Evolutionary conservation across 2,888 invertebrate genomes (phyloP).

Genomic region (Prosopocoilus inquinatus): DNA sequence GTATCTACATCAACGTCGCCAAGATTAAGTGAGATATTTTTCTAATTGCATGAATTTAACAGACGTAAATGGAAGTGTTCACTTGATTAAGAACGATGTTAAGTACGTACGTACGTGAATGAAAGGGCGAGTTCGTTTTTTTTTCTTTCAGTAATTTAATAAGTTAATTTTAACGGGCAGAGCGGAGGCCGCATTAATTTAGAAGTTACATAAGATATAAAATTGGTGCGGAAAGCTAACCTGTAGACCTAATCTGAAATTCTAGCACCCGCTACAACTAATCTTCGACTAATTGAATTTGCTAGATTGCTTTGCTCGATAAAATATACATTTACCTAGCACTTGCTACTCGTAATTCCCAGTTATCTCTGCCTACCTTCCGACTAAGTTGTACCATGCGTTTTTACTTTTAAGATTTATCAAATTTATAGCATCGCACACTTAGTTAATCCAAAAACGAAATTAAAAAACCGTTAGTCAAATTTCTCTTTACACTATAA

Average conservation of each 20-base stretch:
- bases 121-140: neutral
- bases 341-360: slow-evolving; percentile 43
- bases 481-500: too few relatives aligned
- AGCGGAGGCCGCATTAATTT: neutral
- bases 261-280: slow-evolving; percentile 43
- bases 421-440: neutral
- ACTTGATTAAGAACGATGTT: neutral
- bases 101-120: neutral
- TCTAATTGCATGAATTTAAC: slow-evolving; percentile 21
- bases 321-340: slow-evolving; percentile 51
- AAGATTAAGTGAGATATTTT: slow-evolving; percentile 18
- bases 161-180: neutral
- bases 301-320: slow-evolving; percentile 51
- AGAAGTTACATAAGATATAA: slow-evolving; percentile 1
- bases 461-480: too few relatives aligned
- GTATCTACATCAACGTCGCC: slow-evolving; percentile 18
- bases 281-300: slow-evolving; percentile 52
- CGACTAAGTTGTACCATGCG: slow-evolving; percentile 2
- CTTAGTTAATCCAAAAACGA: neutral
- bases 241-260: slow-evolving; percentile 36
- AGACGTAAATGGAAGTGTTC: slow-evolving; percentile 15
- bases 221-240: slow-evolving; percentile 3
- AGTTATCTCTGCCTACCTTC: slow-evolving; percentile 2
- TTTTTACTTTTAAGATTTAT: slow-evolving; percentile 2
- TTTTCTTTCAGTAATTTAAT: neutral